Percentiles rank a stretch among this genome's conserved stretches.
Evolutionary conservation across 2,888 invertebrate species (phyloP).

Genomic region (Eudemis profundana): DNA sequence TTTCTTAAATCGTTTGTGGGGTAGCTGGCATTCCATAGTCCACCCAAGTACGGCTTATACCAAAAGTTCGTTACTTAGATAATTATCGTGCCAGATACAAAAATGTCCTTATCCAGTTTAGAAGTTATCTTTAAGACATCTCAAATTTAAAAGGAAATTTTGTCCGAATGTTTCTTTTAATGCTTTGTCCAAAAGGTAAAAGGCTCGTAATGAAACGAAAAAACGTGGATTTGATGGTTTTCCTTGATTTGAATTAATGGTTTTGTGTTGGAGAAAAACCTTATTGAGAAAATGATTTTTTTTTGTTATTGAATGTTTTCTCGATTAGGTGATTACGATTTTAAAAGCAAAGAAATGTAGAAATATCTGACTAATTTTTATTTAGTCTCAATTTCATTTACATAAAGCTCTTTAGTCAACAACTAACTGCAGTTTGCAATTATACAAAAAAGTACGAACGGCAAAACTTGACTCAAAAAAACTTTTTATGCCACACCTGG

Average conservation of each 20-base stretch:
- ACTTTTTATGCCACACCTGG: no score
- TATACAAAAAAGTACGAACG: no score
- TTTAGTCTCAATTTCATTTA: no score
- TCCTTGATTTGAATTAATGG: background rate
- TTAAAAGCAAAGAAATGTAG: no score
- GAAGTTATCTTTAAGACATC: slow-evolving; percentile 11
- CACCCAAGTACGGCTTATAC: background rate
- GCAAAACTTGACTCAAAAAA: no score
- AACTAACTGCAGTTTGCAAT: no score
- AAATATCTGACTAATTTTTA: no score
- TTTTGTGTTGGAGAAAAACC: background rate
- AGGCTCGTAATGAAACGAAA: slow-evolving; percentile 11
- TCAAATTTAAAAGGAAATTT: background rate
- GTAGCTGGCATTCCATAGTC: background rate
- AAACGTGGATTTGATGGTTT: background rate
- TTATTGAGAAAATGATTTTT: background rate
- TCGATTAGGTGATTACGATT: no score
- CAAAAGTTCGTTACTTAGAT: slow-evolving; percentile 19
- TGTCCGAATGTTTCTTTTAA: slow-evolving; percentile 6
- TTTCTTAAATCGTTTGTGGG: background rate
- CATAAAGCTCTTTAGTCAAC: no score
- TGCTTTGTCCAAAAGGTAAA: slow-evolving; percentile 4
- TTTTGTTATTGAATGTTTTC: no score
- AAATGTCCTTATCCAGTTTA: slow-evolving; percentile 5
- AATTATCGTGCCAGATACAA: slow-evolving; percentile 7